These are phyloP conservation scores for Cichladusa arquata DNA, from an alignment of 2,113 vertebrate species.

Conservation along the genomic window DNA sequence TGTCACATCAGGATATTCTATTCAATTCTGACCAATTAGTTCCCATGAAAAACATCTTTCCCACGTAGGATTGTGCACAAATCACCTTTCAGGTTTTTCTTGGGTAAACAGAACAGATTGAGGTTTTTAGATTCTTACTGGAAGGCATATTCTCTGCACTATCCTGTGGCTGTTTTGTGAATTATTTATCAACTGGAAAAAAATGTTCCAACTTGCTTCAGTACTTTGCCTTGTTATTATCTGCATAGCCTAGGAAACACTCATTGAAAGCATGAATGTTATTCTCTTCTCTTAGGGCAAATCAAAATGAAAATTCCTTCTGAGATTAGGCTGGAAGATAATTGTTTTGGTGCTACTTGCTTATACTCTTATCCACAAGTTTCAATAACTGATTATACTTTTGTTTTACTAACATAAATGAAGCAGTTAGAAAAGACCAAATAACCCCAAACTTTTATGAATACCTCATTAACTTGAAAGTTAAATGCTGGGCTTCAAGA, in stretches of 20 bases:
- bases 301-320: not conserved
- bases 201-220: not conserved
- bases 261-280: not conserved
- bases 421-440: not conserved
- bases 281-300: not conserved
- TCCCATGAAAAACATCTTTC: not conserved
- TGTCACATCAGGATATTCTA: not conserved
- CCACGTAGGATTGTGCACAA: not conserved
- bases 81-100: not conserved
- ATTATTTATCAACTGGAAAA: slow-evolving; percentile 8
- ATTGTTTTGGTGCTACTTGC: not conserved
- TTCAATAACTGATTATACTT: not conserved
- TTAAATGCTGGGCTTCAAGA: not conserved
- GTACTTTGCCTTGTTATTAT: not conserved
- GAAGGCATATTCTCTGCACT: not conserved
- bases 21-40: not conserved
- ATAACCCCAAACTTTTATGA: not conserved
- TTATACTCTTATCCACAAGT: not conserved
- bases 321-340: not conserved
- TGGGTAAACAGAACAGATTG: not conserved
- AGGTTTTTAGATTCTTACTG: not conserved
- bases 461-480: not conserved
- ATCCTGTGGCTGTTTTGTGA: not conserved
- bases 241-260: not conserved
- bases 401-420: not conserved